Conservation (phyloP, 2,113 vertebrate species). For the Eolophus roseicapilla region DNA sequence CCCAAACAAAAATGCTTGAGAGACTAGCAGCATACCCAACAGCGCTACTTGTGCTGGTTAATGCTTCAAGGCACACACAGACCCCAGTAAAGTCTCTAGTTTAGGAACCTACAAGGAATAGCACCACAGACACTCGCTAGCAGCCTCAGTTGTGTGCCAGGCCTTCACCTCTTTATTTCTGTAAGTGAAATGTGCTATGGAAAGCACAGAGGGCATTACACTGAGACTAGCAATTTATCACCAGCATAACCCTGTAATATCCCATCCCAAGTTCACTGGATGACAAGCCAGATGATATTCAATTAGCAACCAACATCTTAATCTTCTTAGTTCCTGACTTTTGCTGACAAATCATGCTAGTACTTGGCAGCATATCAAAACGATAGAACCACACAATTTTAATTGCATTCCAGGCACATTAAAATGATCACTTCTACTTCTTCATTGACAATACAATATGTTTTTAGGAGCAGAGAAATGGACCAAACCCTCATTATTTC, state of each 20-base stretch:
- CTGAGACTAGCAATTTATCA: background rate
- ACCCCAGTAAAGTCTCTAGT: background rate
- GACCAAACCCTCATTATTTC: slow-evolving; percentile 1
- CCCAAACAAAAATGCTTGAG: background rate
- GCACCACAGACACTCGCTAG: background rate
- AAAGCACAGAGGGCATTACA: background rate
- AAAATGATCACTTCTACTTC: slow-evolving; percentile 22
- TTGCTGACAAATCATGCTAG: slow-evolving; percentile 57
- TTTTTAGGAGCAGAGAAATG: background rate
- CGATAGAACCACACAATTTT: slow-evolving; percentile 17
- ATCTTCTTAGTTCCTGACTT: slow-evolving; percentile 56
- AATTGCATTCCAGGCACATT: slow-evolving; percentile 29
- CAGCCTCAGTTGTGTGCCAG: background rate
- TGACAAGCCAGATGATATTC: slow-evolving; percentile 42
- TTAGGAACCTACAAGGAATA: background rate
- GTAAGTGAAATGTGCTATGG: background rate
- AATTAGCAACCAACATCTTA: slow-evolving; percentile 64
- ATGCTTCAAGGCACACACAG: background rate
- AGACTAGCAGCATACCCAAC: background rate
- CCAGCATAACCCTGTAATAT: background rate
- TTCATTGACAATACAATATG: background rate
- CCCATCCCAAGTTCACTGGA: background rate
- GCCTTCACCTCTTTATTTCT: background rate
- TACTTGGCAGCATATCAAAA: slow-evolving; percentile 57
- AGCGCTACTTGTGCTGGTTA: background rate